Evolutionary conservation across 2,113 vertebrate species (phyloP).

Genomic region (Saccopteryx bilineata): DNA sequence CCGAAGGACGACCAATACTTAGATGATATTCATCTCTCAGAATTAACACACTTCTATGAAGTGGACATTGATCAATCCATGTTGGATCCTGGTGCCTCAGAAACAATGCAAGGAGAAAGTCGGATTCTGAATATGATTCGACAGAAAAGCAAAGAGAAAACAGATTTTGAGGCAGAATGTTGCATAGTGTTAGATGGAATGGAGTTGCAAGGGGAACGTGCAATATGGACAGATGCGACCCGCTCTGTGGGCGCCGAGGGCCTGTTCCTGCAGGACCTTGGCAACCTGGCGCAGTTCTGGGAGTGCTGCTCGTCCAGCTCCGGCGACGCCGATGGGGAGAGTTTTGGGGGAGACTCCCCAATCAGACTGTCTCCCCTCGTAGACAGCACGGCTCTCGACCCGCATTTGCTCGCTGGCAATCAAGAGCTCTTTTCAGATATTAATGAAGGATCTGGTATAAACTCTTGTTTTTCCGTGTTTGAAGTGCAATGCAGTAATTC

Average conservation of each 20-base stretch:
- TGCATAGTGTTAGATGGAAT: constrained; percentile 98
- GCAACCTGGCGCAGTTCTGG: constrained; percentile 97
- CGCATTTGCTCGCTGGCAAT: constrained; percentile 92
- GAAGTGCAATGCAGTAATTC: constrained; percentile 99
- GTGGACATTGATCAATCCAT: constrained; percentile 99
- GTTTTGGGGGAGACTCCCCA: constrained; percentile 96
- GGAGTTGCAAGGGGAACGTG: constrained; percentile 99
- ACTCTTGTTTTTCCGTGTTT: constrained; percentile 98
- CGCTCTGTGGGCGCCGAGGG: constrained; percentile 94
- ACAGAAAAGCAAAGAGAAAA: constrained; percentile 96
- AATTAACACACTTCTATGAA: constrained; percentile 99
- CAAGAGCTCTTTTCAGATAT: constrained; percentile 94
- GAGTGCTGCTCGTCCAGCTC: constrained; percentile 98
- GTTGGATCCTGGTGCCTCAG: constrained; percentile 99
- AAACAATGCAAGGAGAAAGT: constrained; percentile 97
- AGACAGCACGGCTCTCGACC: constrained; percentile 92
- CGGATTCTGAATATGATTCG: constrained; percentile 99
- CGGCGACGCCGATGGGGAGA: constrained; percentile 96
- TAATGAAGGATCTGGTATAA: constrained; percentile 93
- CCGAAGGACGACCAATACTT: constrained; percentile 95
- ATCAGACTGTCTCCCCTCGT: constrained; percentile 93
- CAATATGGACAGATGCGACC: constrained; percentile 97
- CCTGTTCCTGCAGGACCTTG: constrained; percentile 95
- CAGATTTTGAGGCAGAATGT: constrained; percentile 97
- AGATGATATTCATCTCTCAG: constrained; percentile 99